Conservation (phyloP, 2,888 invertebrate genomes). For the Cantharis lateralis region DNA sequence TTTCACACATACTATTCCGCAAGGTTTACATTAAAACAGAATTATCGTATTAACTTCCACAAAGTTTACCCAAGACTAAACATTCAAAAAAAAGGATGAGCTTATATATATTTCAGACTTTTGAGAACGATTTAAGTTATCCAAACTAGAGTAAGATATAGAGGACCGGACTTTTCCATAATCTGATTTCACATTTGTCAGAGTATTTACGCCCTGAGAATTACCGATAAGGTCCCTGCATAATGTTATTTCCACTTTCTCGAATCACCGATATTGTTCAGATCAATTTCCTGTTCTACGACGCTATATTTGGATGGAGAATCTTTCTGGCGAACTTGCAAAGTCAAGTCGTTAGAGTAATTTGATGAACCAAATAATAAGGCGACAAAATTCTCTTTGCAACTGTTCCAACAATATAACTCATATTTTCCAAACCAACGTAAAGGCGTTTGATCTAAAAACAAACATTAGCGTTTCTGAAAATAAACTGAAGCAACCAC, state of each 20-base stretch:
- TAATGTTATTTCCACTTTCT: slow-evolving; percentile 21
- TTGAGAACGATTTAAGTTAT: slow-evolving; percentile 13
- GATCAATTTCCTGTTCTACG: not conserved
- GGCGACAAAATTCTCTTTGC: not conserved
- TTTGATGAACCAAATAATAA: not conserved
- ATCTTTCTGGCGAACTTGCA: not conserved
- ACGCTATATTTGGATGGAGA: not conserved
- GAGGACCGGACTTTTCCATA: slow-evolving; percentile 24
- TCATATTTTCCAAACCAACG: not conserved
- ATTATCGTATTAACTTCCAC: not conserved
- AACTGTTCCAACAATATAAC: not conserved
- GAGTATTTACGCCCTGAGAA: slow-evolving; percentile 23
- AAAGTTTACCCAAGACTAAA: not conserved
- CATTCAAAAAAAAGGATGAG: not conserved
- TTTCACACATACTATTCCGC: not conserved
- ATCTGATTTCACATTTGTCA: slow-evolving; percentile 31
- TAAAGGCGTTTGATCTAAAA: slow-evolving; percentile 10
- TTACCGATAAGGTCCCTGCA: slow-evolving; percentile 25
- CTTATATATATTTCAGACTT: not conserved
- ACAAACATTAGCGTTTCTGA: slow-evolving; percentile 19
- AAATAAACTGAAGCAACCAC: slow-evolving; percentile 24
- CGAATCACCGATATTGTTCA: slow-evolving; percentile 8
- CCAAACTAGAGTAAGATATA: slow-evolving; percentile 16
- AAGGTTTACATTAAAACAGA: not conserved
- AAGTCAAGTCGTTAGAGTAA: not conserved